Evolutionary conservation across 2,888 invertebrate genomes (phyloP).

Genomic region (Tetheella fluctuosa): DNA sequence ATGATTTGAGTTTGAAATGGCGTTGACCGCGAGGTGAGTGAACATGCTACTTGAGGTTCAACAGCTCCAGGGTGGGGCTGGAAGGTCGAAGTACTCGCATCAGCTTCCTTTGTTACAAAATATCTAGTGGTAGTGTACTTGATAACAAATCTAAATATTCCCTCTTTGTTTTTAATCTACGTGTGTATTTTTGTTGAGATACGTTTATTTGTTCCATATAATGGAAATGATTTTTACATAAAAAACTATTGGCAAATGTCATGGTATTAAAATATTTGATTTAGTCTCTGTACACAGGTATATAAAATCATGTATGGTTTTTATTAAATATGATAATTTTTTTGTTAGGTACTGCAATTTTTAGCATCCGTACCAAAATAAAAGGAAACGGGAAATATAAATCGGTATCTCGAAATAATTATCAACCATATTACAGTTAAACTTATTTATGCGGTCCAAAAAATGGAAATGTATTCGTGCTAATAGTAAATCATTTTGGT

Average conservation of each 20-base stretch:
- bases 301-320: too few species aligned
- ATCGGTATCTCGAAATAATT: too few species aligned
- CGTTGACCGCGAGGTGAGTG: conserved; percentile 65
- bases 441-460: neutral
- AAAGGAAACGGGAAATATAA: too few species aligned
- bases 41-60: conserved; percentile 56
- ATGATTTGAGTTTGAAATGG: conserved; percentile 44
- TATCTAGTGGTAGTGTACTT: conserved; percentile 43
- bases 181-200: neutral
- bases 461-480: neutral
- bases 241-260: too few species aligned
- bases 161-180: neutral
- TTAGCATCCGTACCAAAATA: too few species aligned
- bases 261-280: too few species aligned
- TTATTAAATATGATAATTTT: too few species aligned
- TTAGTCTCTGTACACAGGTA: too few species aligned
- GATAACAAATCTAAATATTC: conserved; percentile 19
- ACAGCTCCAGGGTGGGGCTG: conserved; percentile 55
- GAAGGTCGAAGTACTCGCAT: conserved; percentile 63
- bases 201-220: neutral
- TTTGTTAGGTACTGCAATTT: too few species aligned
- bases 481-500: neutral
- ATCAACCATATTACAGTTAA: too few species aligned
- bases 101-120: conserved; percentile 57
- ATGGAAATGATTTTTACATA: too few species aligned